phyloP scores from a whole-genome alignment of 2,888 invertebrate species.

The Aspidiotus destructor region DNA sequence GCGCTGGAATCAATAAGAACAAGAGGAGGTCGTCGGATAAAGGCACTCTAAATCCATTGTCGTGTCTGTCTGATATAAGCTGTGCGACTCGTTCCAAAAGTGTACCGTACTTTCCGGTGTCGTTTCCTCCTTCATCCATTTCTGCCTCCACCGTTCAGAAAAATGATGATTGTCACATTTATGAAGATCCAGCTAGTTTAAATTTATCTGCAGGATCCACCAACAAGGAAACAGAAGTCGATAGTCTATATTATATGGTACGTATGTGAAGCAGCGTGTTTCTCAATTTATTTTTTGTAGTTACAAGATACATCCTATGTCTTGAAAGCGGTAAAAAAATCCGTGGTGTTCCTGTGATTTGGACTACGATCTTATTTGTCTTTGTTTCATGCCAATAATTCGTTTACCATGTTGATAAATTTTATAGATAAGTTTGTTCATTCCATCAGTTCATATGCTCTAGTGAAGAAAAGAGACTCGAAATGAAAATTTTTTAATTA shows the following conservation, averaged over 20 bases:
- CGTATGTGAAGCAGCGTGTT: background rate
- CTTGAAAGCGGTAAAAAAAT: too few relatives aligned
- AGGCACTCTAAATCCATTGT: background rate
- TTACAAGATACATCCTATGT: background rate
- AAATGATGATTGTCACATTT: constrained; percentile 21
- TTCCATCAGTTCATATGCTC: too few relatives aligned
- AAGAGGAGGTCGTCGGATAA: constrained; percentile 5
- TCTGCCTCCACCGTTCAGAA: background rate
- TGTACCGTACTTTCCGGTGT: background rate
- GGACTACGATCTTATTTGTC: too few relatives aligned
- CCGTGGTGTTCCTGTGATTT: too few relatives aligned
- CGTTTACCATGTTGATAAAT: too few relatives aligned
- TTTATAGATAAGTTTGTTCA: too few relatives aligned
- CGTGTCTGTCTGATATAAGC: background rate
- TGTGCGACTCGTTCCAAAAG: background rate
- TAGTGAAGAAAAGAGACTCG: too few relatives aligned
- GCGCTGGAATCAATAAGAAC: constrained; percentile 2
- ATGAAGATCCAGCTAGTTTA: constrained; percentile 18
- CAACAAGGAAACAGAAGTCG: background rate
- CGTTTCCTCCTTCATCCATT: background rate
- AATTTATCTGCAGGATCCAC: background rate
- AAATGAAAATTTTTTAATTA: too few relatives aligned
- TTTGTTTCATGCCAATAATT: too few relatives aligned
- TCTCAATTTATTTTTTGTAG: background rate
- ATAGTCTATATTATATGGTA: constrained; percentile 28